Evolutionary conservation across 2,113 vertebrate genomes (phyloP), one percentile per base, ranked within the genome.

Genomic region (Cardinalis cardinalis): DNA sequence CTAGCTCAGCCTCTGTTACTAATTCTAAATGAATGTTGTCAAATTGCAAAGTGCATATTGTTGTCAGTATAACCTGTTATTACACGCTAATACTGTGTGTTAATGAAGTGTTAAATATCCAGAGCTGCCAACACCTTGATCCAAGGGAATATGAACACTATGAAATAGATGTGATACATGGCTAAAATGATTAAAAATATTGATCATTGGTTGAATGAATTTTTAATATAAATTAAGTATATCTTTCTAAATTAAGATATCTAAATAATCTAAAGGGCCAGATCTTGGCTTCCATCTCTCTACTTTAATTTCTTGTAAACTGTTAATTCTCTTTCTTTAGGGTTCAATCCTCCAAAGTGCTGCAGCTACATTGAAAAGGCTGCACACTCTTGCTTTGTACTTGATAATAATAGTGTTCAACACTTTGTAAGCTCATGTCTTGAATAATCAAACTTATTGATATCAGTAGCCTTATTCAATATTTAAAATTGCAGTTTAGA

Each of bases 401-500:
- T 86, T 77, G 76, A n/a, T 68, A 88, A 89, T 65, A 89, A 91
- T 24, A 86, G 49, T 11, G 15, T 77, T 88, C 73, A 81, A 52
- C 80, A 79, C 51, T 92, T 72, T 7, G 49, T 75, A 93, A 94
- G 70, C 90, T 87, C 84, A 59, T 28, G 88, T 90, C 93, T 90
- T 87, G 77, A 93, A 88, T 94, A 95, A 94, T 94, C 90, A 88
- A 84, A 89, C 73, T 93, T 95, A 82, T 75, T 91, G 91, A 82
- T 89, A 94, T 92, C 82, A 73, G 78, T 92, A 87, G 81, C 86
- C 55, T 94, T 95, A 93, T 90, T 95, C 95, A 93, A 96, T 95
- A 96, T 96, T 96, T 94, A 96, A 95, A 95, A 94, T 92, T 78
- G 87, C 58, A 56, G 70, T 88, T 56, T 53, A 94, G 85, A 94